Base-by-base conservation (phyloP, 1,140 invertebrate species). In the Habropoda laboriosa region DNA sequence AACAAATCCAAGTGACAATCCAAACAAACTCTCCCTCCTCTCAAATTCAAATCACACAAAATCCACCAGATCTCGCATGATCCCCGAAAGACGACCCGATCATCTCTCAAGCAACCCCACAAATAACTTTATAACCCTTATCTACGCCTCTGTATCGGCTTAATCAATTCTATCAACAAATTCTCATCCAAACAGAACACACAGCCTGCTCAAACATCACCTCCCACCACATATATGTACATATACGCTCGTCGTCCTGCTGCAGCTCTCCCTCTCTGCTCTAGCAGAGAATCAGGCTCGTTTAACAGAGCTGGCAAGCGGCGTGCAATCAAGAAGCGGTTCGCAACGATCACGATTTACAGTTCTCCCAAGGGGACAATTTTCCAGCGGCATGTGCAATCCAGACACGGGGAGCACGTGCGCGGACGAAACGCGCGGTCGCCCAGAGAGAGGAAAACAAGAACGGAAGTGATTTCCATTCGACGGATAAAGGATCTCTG, bases 401-500 rank as follows among this genome's bases (percentile, higher is more conserved):
- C 40, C 12, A 21, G n/a, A n/a, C n/a, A 7, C 3, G 18, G 60
- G 45, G 64, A 64, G 35, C 38, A 60, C 40, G 27, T 24, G 53
- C 40, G n/a, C 7, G 32, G 35, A 24, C 24, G 35, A 64, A n/a
- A 1, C n/a, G 6, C 24, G 8, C 21, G 1, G 8, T 24, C 12
- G 47, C 0, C 5, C 6, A 21, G 30, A 21, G 16, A 35, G 21
- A 4, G 30, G 32, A 30, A 63, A 38, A 42, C 30, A n/a, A 30
- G 47, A 55, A 42, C 47, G 38, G 58, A 63, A 74, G 58, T 74
- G 71, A 74, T 74, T 74, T 74, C 58, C 58, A 74, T 63, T 49
- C 45, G 24, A 0, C 40, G n/a, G 42, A 75, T 75, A 75, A 66
- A 73, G 71, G 57, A 73, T 63, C 42, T 63, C 42, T 8, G 35